Evolutionary conservation across 2,797 vertebrate genomes (phyloP), one percentile per base, ranked within the genome.

Genomic region (Paedocypris micromegethes): DNA sequence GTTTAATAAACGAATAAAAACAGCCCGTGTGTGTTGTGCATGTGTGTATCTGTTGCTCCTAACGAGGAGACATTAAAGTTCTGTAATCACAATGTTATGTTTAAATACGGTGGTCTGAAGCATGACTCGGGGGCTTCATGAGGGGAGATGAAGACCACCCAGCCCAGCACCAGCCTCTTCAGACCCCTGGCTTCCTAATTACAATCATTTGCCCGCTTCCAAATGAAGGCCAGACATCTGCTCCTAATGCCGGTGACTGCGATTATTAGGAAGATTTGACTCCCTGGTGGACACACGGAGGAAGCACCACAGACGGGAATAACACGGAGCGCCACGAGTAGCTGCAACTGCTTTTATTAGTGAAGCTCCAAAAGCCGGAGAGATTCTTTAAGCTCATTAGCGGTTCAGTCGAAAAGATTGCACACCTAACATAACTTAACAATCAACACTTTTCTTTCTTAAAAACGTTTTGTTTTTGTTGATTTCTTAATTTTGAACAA

Each of bases 191-290:
- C 49, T n/a, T 64, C 51, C 63, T 66, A 75, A 75, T 75, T 75
- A 70, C 68, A 67, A 75, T 75, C 9, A 62, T 71, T 70, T 70
- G 39, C 50, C 47, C 61, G 45, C 51, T 56, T 57, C 63, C 47
- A 7, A 75, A 75, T 9, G 53, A 70, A 66, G 67, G 54, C 47
- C 23, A 41, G 62, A 65, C 73, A 75, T 75, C 73, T 75, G 73
- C 53, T 57, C 52, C 51, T 56, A 66, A 74, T 70, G 42, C 67
- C 60, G 62, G 46, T 55, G 45, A 68, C 65, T 69, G 50, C 40
- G 73, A 70, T 75, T 66, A 75, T 71, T 70, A 66, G 54, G 3
- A 9, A 70, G 64, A 66, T 66, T 66, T 50, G 44, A 54, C 61
- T 74, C 62, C 42, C 52, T 44, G 49, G 40, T 58, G 49, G 49